Evolutionary conservation across 2,888 invertebrate species (phyloP).

Genomic region (Lissocephala sabroskyi): DNA sequence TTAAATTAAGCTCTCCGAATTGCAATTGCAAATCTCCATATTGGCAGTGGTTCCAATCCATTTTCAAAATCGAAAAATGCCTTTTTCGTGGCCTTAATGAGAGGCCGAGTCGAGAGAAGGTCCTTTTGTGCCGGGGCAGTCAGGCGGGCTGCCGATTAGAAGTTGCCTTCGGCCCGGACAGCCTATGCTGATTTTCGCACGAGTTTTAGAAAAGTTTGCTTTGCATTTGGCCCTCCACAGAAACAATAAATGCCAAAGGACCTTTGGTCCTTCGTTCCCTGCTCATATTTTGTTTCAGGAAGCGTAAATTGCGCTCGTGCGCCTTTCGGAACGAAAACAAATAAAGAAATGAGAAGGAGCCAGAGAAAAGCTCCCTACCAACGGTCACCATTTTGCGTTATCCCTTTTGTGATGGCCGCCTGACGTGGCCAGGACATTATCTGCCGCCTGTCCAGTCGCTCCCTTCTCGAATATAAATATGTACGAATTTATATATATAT

Average conservation of each 20-base stretch:
- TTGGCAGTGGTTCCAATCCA: too few relatives aligned
- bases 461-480: too few relatives aligned
- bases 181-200: constrained; percentile 6
- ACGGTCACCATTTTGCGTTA: constrained; percentile 30
- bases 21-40: too few relatives aligned
- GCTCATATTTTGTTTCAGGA: constrained; percentile 47
- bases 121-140: constrained; percentile 46
- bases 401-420: constrained; percentile 42
- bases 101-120: constrained; percentile 68
- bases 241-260: constrained; percentile 18
- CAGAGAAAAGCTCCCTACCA: constrained; percentile 4
- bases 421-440: constrained; percentile 44
- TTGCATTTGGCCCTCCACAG: constrained; percentile 35
- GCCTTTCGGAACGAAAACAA: constrained; percentile 37
- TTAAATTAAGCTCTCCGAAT: too few relatives aligned
- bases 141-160: constrained; percentile 19
- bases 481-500: too few relatives aligned
- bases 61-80: too few relatives aligned
- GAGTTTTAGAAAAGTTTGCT: constrained; percentile 38
- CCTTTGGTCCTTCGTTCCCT: constrained; percentile 4
- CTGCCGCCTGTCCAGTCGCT: constrained; percentile 21
- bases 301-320: constrained; percentile 55
- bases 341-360: constrained; percentile 2
- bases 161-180: neutral
- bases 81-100: too few relatives aligned